Conservation (phyloP, 2,888 invertebrate species). For the Macrosoma leucophasiata region DNA sequence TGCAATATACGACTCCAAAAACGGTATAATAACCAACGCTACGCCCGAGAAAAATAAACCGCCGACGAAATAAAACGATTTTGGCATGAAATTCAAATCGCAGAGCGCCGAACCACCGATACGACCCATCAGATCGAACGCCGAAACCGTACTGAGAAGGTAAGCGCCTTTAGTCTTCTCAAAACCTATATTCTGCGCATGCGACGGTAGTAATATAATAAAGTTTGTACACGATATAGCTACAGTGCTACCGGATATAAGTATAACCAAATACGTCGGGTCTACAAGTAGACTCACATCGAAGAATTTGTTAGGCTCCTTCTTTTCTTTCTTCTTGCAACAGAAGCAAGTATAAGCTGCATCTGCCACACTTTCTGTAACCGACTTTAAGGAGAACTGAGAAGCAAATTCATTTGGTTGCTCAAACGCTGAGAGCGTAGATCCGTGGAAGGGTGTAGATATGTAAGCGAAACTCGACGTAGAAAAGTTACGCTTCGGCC, state of each 20-base stretch:
- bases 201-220: conserved; percentile 87
- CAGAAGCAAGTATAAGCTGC: conserved; percentile 62
- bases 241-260: conserved; percentile 89
- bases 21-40: conserved; percentile 82
- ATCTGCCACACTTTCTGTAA: conserved; percentile 75
- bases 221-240: conserved; percentile 93
- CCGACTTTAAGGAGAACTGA: conserved; percentile 83
- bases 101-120: conserved; percentile 90
- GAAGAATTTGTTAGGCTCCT: conserved; percentile 78
- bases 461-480: conserved; percentile 89
- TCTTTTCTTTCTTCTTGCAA: conserved; percentile 50
- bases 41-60: conserved; percentile 86
- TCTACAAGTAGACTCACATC: conserved; percentile 83
- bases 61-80: conserved; percentile 87
- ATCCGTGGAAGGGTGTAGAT: conserved; percentile 89
- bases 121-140: conserved; percentile 87
- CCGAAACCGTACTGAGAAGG: conserved; percentile 86
- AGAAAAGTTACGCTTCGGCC: conserved; percentile 81
- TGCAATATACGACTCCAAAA: conserved; percentile 76
- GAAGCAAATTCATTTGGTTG: conserved; percentile 86
- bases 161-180: conserved; percentile 82
- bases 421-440: conserved; percentile 84
- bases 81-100: conserved; percentile 85
- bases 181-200: conserved; percentile 82
- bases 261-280: conserved; percentile 86